A percentile compares a stretch with the other conserved stretches of the same genome.
phyloP scores from a whole-genome alignment of 2,113 vertebrate species.

The Anolis carolinensis region DNA sequence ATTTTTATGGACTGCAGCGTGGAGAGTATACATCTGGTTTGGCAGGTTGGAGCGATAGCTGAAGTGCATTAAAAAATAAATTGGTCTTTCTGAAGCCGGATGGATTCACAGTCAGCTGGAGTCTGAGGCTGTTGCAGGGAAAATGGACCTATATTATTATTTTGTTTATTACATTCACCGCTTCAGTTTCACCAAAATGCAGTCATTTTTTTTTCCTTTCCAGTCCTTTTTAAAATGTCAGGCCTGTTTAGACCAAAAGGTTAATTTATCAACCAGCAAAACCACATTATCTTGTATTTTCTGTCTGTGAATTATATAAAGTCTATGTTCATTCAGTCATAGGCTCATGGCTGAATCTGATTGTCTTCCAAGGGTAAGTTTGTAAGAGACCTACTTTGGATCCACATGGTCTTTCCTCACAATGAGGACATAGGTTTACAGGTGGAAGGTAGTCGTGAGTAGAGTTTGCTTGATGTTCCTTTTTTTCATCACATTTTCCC shows the following conservation, averaged over 20 bases:
- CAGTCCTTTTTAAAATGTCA: neutral
- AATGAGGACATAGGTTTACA: too few relatives aligned
- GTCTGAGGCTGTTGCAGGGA: too few relatives aligned
- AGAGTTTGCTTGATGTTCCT: too few relatives aligned
- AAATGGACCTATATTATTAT: neutral
- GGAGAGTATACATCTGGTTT: slow-evolving; percentile 49
- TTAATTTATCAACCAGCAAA: neutral
- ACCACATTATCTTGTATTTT: neutral
- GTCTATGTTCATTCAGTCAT: neutral
- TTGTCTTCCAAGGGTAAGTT: neutral
- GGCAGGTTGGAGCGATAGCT: slow-evolving; percentile 48
- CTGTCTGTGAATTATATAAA: neutral
- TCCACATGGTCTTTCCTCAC: neutral
- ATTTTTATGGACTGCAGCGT: slow-evolving; percentile 36
- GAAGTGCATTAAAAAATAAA: slow-evolving; percentile 28
- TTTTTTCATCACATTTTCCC: too few relatives aligned
- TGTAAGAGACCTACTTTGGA: neutral
- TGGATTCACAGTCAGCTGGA: slow-evolving; percentile 15
- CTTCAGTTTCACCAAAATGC: neutral
- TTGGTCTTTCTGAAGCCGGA: slow-evolving; percentile 30
- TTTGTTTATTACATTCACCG: neutral
- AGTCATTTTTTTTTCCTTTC: neutral
- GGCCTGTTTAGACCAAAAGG: slow-evolving; percentile 1
- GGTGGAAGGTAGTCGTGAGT: too few relatives aligned
- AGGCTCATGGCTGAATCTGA: too few relatives aligned